These are phyloP conservation scores for Ceramica pisi DNA, from an alignment of 2,888 invertebrate species.

Conservation along the genomic window DNA sequence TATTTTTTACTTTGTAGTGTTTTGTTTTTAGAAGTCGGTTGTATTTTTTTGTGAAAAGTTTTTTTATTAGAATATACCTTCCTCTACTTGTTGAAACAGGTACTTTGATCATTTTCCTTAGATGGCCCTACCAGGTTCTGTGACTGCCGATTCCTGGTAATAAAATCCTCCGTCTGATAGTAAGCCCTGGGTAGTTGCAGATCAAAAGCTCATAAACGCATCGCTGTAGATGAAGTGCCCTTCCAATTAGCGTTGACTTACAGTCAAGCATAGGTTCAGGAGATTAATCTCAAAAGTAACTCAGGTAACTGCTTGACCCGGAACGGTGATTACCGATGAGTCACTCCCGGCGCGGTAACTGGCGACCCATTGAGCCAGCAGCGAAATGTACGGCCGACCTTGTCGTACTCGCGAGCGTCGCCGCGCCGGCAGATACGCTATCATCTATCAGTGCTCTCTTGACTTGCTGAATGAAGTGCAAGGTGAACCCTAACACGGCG, in stretches of 20 bases:
- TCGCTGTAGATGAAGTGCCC: background rate
- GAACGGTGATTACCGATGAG: slow-evolving; percentile 1
- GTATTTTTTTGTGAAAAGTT: too few species aligned
- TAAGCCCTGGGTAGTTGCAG: background rate
- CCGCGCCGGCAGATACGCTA: slow-evolving; percentile 21
- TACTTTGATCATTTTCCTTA: background rate
- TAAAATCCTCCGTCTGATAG: background rate
- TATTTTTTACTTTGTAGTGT: too few species aligned
- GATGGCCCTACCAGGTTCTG: background rate
- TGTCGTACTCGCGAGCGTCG: slow-evolving; percentile 21
- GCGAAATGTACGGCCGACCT: slow-evolving; percentile 61
- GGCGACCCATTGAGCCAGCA: slow-evolving; percentile 37
- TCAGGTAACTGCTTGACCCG: background rate
- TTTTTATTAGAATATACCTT: background rate
- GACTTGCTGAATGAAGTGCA: slow-evolving; percentile 63
- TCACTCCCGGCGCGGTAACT: background rate
- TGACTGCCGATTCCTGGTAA: background rate
- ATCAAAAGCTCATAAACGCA: background rate
- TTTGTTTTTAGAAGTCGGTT: too few species aligned
- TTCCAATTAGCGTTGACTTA: background rate
- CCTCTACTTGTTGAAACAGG: background rate
- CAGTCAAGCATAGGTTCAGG: background rate
- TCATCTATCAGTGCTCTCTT: slow-evolving; percentile 61
- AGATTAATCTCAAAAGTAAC: background rate
- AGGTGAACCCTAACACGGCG: slow-evolving; percentile 52